Percentiles rank a stretch among this genome's conserved stretches.
Conservation (phyloP, 2,113 vertebrate genomes). For the Theropithecus gelada region DNA sequence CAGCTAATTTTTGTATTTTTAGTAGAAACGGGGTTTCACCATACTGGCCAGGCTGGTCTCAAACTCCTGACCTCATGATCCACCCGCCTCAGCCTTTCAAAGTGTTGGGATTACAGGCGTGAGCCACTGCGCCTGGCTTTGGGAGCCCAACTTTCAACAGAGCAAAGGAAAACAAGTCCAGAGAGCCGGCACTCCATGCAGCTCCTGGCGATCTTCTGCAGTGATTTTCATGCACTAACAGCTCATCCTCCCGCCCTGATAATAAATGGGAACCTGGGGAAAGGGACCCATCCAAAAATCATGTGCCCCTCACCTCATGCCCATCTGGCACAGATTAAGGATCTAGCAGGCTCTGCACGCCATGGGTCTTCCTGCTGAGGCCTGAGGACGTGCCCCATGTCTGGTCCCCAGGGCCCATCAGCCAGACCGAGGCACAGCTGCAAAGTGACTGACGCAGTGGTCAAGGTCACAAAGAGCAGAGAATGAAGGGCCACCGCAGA, state of each 20-base stretch:
- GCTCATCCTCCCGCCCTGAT: background rate
- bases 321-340: background rate
- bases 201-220: background rate
- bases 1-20: too few relatives aligned
- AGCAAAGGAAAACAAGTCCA: background rate
- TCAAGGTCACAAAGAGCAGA: background rate
- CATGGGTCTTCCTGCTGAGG: background rate
- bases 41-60: too few relatives aligned
- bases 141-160: background rate
- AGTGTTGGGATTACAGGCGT: too few relatives aligned
- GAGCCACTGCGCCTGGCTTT: too few relatives aligned
- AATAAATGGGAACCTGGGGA: background rate
- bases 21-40: too few relatives aligned
- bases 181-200: fast-evolving
- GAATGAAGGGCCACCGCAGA: background rate
- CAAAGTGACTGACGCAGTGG: background rate
- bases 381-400: background rate
- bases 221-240: fast-evolving
- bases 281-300: background rate
- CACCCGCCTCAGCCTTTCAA: too few relatives aligned
- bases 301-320: too few relatives aligned
- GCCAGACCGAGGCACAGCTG: background rate
- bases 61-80: too few relatives aligned
- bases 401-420: background rate
- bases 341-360: background rate